Percentiles rank a stretch among this genome's conserved stretches.
These are phyloP conservation scores for Pseudococcus viburni DNA, from an alignment of 2,888 invertebrate species.

Conservation along the genomic window DNA sequence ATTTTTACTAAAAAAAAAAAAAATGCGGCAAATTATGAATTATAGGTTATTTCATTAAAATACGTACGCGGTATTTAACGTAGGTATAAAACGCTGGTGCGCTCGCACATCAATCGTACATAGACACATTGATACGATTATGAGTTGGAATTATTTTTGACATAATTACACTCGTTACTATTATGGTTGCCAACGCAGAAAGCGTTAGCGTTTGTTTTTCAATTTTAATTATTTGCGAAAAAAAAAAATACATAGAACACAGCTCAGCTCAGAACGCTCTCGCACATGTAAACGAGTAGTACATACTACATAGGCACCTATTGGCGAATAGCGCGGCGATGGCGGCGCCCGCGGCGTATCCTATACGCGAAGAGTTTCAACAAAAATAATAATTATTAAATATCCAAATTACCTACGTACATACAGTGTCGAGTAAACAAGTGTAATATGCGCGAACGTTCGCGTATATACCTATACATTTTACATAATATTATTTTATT, in stretches of 20 bases:
- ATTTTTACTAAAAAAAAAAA: slow-evolving; percentile 5
- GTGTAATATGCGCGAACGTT: not conserved
- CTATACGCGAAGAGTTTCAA: not conserved
- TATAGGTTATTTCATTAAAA: not conserved
- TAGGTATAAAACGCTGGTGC: not conserved
- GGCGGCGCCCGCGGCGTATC: not conserved
- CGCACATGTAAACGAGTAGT: not conserved
- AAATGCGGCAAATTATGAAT: not conserved
- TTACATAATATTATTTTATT: slow-evolving; percentile 58
- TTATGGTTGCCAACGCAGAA: slow-evolving; percentile 18
- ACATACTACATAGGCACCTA: not conserved
- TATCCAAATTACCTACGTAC: slow-evolving; percentile 26
- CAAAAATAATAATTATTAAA: slow-evolving; percentile 33
- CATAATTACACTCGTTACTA: slow-evolving; percentile 32
- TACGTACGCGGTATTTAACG: not conserved
- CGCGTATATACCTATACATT: slow-evolving; percentile 29
- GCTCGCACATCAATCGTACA: slow-evolving; percentile 18
- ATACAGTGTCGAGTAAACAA: slow-evolving; percentile 40
- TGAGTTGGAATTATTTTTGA: slow-evolving; percentile 24
- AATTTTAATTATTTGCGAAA: slow-evolving; percentile 30
- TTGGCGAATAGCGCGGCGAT: not conserved
- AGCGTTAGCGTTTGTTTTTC: slow-evolving; percentile 30
- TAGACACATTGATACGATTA: slow-evolving; percentile 18
- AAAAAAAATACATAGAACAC: not conserved
- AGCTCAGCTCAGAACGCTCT: not conserved